A percentile compares a stretch with the other conserved stretches of the same genome.
phyloP scores from a whole-genome alignment of 2,797 vertebrate species.

The Malurus leucopterus region DNA sequence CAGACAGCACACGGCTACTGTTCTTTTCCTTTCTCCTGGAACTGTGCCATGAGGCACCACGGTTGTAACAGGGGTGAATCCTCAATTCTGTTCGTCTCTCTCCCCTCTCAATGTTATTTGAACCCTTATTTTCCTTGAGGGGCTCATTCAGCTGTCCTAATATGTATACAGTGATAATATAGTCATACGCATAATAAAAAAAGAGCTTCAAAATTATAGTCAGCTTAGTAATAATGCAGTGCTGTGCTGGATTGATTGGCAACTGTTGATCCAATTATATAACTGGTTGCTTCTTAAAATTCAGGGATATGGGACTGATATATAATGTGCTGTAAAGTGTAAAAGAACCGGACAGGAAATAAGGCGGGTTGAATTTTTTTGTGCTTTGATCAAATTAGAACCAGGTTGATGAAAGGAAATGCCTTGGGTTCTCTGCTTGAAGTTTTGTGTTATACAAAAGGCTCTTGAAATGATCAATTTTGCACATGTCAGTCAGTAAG shows the following conservation, averaged over 20 bases:
- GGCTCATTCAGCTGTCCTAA: constrained; percentile 69
- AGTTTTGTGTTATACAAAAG: constrained; percentile 54
- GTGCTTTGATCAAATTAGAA: constrained; percentile 69
- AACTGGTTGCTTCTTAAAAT: constrained; percentile 51
- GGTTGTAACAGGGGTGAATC: constrained; percentile 64
- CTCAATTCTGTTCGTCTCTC: constrained; percentile 54
- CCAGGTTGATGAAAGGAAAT: constrained; percentile 66
- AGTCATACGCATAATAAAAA: constrained; percentile 64
- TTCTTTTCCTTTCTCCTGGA: constrained; percentile 41
- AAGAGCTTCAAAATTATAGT: constrained; percentile 61
- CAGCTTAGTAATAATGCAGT: constrained; percentile 42
- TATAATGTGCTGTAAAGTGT: constrained; percentile 49
- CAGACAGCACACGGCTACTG: constrained; percentile 33
- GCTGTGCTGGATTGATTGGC: constrained; percentile 28
- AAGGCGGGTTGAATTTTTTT: constrained; percentile 51
- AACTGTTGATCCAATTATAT: constrained; percentile 64
- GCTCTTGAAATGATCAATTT: constrained; percentile 55
- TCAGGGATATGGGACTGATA: constrained; percentile 35
- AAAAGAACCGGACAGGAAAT: constrained; percentile 56
- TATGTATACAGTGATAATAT: constrained; percentile 70
- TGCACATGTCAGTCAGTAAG: constrained; percentile 32
- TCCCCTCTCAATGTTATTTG: constrained; percentile 59
- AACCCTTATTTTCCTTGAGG: constrained; percentile 73
- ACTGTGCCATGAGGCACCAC: constrained; percentile 49
- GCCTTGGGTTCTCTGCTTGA: constrained; percentile 61